Conservation (phyloP, 2,888 invertebrate species). For the Mamestra brassicae region DNA sequence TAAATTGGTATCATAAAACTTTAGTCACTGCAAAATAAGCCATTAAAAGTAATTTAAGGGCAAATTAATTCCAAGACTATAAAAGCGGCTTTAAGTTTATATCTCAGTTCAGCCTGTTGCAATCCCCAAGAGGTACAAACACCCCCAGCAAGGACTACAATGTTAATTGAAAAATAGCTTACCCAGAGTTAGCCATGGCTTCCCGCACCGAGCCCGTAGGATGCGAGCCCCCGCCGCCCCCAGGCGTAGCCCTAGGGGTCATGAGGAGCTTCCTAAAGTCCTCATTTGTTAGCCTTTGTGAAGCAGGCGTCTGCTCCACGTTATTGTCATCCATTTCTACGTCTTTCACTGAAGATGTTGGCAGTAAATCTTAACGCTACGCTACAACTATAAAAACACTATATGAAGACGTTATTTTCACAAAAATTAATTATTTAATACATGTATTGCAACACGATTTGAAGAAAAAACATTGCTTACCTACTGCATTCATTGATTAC, state of each 20-base stretch:
- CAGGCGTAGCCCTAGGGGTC: constrained; percentile 96
- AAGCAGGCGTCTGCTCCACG: constrained; percentile 92
- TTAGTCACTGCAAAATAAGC: not conserved
- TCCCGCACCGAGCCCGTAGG: constrained; percentile 92
- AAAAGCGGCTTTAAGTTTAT: not conserved
- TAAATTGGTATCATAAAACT: no score
- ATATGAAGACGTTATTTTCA: not conserved
- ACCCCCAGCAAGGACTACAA: not conserved
- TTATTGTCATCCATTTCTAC: constrained; percentile 88
- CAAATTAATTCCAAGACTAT: not conserved
- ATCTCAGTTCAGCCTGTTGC: not conserved
- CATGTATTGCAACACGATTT: constrained; percentile 15
- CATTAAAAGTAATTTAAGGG: not conserved
- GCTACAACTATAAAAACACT: not conserved
- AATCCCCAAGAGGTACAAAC: not conserved
- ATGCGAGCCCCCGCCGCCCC: constrained; percentile 82
- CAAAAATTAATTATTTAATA: constrained; percentile 8
- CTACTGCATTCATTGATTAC: constrained; percentile 24
- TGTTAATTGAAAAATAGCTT: constrained; percentile 57
- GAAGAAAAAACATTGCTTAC: constrained; percentile 32
- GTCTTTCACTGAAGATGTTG: constrained; percentile 24
- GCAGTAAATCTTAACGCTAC: constrained; percentile 1
- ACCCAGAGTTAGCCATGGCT: constrained; percentile 93
- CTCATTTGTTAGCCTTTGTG: constrained; percentile 97
- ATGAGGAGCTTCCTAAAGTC: constrained; percentile 98